These are phyloP conservation scores for Heterodera filipjevi DNA, from an alignment of 2,888 invertebrate genomes.

Conservation along the genomic window DNA sequence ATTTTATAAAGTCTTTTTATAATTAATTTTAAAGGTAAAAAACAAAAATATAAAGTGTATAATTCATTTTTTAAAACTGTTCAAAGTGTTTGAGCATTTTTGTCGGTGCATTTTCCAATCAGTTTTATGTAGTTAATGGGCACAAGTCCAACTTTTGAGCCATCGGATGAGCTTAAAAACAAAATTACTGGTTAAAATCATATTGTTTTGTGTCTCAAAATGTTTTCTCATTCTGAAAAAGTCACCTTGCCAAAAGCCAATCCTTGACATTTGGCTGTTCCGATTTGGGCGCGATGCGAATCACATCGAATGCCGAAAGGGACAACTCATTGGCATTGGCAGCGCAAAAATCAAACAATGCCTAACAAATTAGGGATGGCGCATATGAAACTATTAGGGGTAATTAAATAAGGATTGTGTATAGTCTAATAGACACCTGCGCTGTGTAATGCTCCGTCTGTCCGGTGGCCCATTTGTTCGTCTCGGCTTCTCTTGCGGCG, in stretches of 20 bases:
- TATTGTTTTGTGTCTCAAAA: not conserved
- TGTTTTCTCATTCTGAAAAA: constrained; percentile 11
- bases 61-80: not conserved
- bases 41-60: too few species aligned
- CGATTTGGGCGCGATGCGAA: constrained; percentile 81
- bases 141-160: constrained; percentile 69
- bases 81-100: not conserved
- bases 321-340: constrained; percentile 75
- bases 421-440: too few species aligned
- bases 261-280: constrained; percentile 75
- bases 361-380: constrained; percentile 30
- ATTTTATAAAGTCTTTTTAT: too few species aligned
- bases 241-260: constrained; percentile 69
- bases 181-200: not conserved
- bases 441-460: constrained; percentile 68
- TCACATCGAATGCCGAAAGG: constrained; percentile 77
- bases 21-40: too few species aligned
- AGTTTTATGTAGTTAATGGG: constrained; percentile 71
- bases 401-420: constrained; percentile 21
- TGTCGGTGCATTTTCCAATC: constrained; percentile 15
- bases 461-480: constrained; percentile 68
- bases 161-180: constrained; percentile 67
- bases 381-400: not conserved
- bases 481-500: constrained; percentile 54
- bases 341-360: constrained; percentile 43